These are phyloP conservation scores for Edolisoma coerulescens DNA, from an alignment of 2,113 vertebrate genomes.

Conservation along the genomic window DNA sequence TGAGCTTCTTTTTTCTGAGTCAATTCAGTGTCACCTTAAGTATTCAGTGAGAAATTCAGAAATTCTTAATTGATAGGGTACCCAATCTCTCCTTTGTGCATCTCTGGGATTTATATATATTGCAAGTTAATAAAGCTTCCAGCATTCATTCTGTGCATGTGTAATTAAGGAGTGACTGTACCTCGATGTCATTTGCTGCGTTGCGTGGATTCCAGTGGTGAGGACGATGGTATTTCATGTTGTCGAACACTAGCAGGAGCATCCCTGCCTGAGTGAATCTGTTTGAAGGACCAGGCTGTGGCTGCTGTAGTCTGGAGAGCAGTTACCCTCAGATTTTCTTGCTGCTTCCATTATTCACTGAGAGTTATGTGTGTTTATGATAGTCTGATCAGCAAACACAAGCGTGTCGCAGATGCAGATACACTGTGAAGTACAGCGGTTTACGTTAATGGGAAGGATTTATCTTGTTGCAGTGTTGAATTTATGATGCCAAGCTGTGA, in stretches of 20 bases:
- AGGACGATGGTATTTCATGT: background rate
- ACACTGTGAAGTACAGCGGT: constrained; percentile 11
- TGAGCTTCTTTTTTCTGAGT: background rate
- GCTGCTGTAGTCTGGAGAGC: constrained; percentile 21
- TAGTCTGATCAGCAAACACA: constrained; percentile 19
- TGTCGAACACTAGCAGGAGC: background rate
- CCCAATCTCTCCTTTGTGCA: background rate
- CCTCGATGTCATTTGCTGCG: background rate
- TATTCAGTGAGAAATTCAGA: background rate
- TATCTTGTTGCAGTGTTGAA: constrained; percentile 45
- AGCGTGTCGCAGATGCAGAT: constrained; percentile 26
- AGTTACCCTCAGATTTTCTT: background rate
- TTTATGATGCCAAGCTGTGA: constrained; percentile 37
- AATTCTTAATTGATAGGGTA: background rate
- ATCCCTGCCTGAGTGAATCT: background rate
- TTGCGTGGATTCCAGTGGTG: background rate
- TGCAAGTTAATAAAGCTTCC: background rate
- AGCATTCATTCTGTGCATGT: background rate
- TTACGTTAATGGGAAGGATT: constrained; percentile 58
- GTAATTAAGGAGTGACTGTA: background rate
- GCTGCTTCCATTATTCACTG: constrained; percentile 18
- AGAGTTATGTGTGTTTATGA: constrained; percentile 53
- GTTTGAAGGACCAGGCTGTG: background rate
- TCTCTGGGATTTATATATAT: background rate
- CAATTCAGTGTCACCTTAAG: background rate